Base-by-base conservation (phyloP, 1,140 invertebrate genomes). In the Mactra quadrangularis region DNA sequence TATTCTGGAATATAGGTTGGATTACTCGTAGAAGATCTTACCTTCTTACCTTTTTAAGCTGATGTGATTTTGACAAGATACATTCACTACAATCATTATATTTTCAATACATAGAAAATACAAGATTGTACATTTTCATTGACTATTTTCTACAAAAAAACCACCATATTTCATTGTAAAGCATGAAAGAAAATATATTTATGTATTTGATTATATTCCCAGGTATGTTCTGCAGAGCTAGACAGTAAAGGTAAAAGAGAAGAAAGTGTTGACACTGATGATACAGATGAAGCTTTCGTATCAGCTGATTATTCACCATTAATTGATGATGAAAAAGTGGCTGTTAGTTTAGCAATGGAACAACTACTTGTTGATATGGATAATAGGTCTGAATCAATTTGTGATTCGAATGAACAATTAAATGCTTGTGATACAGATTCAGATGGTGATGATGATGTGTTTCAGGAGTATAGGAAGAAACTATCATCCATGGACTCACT, bases 221-320 rank as follows among this genome's bases (percentile, higher is more conserved):
- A 78, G 76, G 76, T 78, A 35, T 33, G 47, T 15, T 78, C 76
- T 17, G 60, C 45, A n/a, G 76, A 66, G n/a, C 45, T 70, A 38
- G 66, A 71, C 64, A 47, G 41, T 31, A 81, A 71, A 33, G 94
- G 94, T 59, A 93, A 93, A 33, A 94, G 95, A 64, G 87, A 87
- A 27, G 86, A 88, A 38, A 55, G 41, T 47, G 57, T 22, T 55
- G 68, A 70, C 82, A 82, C 83, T 29, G 85, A 84, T 50, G 79
- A 82, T 13, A 79, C 70, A 38, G 86, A 86, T 35, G 86, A 81
- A 13, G 85, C 60, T 11, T 84, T 84, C 59, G 78, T 79, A 45
- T 71, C 66, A 4, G 82, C 76, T 4, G 75, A 83, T 50, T 70
- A 78, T 95, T 94, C 84, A 95, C 19, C 62, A 15, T 45, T 72